These are phyloP conservation scores for Dione vanillae DNA, from an alignment of 2,888 invertebrate genomes.

Conservation along the genomic window DNA sequence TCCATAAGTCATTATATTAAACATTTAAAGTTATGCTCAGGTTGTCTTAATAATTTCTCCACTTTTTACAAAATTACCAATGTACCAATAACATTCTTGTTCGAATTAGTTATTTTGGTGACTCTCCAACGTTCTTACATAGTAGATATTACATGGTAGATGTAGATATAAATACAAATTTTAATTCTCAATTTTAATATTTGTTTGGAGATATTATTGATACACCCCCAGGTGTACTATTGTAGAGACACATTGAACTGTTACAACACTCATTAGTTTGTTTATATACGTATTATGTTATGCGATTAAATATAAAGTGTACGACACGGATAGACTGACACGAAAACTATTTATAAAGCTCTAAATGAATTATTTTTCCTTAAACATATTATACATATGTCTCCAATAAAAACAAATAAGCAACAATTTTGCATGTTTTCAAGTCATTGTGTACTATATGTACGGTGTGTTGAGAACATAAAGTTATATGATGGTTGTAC, in stretches of 20 bases:
- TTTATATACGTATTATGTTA: slow-evolving; percentile 18
- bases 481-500: neutral
- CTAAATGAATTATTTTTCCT: neutral
- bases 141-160: too few relatives aligned
- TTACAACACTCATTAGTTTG: slow-evolving; percentile 35
- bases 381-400: too few relatives aligned
- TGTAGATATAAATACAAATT: too few relatives aligned
- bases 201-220: slow-evolving; percentile 41
- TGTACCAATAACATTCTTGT: neutral
- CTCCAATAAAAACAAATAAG: neutral
- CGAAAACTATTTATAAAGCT: slow-evolving; percentile 9
- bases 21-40: slow-evolving; percentile 28
- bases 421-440: neutral
- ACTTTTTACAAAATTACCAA: neutral
- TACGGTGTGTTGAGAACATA: neutral
- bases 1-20: slow-evolving; percentile 9
- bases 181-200: neutral
- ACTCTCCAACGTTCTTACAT: neutral
- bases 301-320: slow-evolving; percentile 19
- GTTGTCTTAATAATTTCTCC: slow-evolving; percentile 43
- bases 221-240: slow-evolving; percentile 17
- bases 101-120: neutral
- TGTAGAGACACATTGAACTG: slow-evolving; percentile 24
- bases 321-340: slow-evolving; percentile 3
- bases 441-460: neutral